These are phyloP conservation scores for Sebastes trivittatus DNA, from an alignment of 2,797 vertebrate species.

Conservation along the genomic window DNA sequence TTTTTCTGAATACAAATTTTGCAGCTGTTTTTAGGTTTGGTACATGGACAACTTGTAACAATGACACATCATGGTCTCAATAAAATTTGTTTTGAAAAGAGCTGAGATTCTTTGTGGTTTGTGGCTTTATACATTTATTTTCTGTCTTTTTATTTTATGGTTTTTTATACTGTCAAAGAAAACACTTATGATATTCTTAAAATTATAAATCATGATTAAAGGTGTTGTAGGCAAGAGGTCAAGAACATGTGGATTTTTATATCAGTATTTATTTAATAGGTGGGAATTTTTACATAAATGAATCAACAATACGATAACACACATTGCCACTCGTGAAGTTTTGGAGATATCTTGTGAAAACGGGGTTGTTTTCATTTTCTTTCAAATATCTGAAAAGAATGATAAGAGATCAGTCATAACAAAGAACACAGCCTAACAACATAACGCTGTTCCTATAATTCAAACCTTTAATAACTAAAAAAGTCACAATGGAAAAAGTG, in stretches of 20 bases:
- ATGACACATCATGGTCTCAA: neutral
- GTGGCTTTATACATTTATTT: neutral
- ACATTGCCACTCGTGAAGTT: too few species aligned
- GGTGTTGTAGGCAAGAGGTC: neutral
- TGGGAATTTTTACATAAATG: neutral
- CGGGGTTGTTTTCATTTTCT: neutral
- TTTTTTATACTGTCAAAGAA: neutral
- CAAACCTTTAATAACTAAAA: neutral
- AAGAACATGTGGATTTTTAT: neutral
- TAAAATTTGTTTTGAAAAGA: neutral
- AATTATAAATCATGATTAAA: neutral
- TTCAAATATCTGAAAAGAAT: slow-evolving; percentile 29
- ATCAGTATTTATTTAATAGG: neutral
- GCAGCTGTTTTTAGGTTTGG: neutral
- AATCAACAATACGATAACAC: neutral
- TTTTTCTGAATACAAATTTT: neutral
- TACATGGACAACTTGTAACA: neutral
- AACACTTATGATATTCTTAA: neutral
- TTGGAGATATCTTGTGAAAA: neutral
- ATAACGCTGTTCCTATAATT: neutral
- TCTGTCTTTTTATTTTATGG: neutral
- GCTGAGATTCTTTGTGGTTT: neutral
- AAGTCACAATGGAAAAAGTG: neutral
- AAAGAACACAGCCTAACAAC: neutral
- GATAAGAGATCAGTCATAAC: neutral